Evolutionary conservation across 2,113 vertebrate species (phyloP).

Genomic region (Anguilla rostrata): DNA sequence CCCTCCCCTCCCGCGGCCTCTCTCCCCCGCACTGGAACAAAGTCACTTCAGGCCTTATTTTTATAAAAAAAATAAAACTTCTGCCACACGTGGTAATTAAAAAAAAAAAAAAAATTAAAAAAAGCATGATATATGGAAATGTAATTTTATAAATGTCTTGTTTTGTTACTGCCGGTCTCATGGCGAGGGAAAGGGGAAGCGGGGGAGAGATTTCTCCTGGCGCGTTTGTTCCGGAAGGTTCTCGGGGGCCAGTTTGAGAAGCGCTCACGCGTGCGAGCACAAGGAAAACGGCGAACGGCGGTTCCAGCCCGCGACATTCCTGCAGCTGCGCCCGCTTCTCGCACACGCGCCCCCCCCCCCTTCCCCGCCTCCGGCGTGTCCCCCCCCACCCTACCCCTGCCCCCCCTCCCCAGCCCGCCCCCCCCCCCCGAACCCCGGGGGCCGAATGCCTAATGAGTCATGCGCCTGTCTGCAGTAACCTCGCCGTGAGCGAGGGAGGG

Average conservation of each 20-base stretch:
- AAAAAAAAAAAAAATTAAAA: too few species aligned
- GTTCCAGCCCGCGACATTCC: constrained; percentile 75
- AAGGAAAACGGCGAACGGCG: constrained; percentile 24
- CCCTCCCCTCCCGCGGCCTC: neutral
- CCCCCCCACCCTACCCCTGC: constrained; percentile 31
- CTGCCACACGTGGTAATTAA: too few species aligned
- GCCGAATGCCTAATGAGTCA: constrained; percentile 82
- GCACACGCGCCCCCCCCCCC: constrained; percentile 42
- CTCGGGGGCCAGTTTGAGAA: neutral
- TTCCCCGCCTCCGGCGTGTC: constrained; percentile 48
- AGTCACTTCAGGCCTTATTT: too few species aligned
- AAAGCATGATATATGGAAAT: too few species aligned
- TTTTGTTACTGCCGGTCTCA: too few species aligned
- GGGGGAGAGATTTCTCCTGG: neutral
- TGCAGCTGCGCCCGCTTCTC: constrained; percentile 61
- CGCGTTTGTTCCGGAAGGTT: neutral
- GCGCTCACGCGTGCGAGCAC: neutral
- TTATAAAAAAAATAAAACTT: too few species aligned
- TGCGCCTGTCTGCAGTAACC: constrained; percentile 79
- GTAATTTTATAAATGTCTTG: too few species aligned
- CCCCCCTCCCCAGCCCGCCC: constrained; percentile 44
- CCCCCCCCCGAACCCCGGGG: constrained; percentile 54
- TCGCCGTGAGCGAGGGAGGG: constrained; percentile 51
- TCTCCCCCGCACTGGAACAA: too few species aligned
- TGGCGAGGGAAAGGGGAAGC: neutral